Percentiles rank a stretch among this genome's conserved stretches.
phyloP scores from a whole-genome alignment of 2,888 invertebrate genomes.

The Gymnoscelis rufifasciata region DNA sequence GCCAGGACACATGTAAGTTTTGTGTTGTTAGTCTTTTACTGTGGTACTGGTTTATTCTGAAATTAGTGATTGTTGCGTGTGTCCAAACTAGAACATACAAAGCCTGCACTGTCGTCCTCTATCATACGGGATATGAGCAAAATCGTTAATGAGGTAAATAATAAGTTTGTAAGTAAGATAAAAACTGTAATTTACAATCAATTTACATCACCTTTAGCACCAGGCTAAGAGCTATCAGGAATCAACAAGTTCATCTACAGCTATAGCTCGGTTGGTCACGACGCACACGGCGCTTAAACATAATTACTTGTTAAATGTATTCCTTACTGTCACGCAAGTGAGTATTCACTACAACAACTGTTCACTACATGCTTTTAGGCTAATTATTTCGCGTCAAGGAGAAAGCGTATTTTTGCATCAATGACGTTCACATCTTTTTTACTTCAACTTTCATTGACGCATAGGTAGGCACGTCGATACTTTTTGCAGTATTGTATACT shows the following conservation, averaged over 20 bases:
- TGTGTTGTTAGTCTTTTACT: too few relatives aligned
- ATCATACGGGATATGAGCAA: conserved; percentile 55
- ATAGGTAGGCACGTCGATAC: background rate
- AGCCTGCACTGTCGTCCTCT: too few relatives aligned
- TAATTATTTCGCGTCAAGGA: conserved; percentile 2
- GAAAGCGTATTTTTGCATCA: conserved; percentile 10
- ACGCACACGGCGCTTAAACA: conserved; percentile 22
- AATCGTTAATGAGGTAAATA: conserved; percentile 48
- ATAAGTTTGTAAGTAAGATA: conserved; percentile 10
- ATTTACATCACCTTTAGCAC: conserved; percentile 23
- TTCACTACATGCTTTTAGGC: background rate
- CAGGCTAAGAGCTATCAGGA: conserved; percentile 29
- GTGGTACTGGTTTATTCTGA: conserved; percentile 57
- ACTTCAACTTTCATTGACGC: background rate
- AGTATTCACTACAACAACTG: background rate
- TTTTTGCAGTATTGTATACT: background rate
- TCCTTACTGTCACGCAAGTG: conserved; percentile 11
- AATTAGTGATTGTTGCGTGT: conserved; percentile 46
- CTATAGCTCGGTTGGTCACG: conserved; percentile 29
- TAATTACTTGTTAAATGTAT: conserved; percentile 2
- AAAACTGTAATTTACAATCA: background rate
- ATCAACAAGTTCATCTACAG: conserved; percentile 49
- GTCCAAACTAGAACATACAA: conserved; percentile 51
- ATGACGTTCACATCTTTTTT: background rate
- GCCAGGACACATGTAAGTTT: conserved; percentile 66